Evolutionary conservation across 2,888 invertebrate genomes (phyloP).

Genomic region (Trimorus sp.): DNA sequence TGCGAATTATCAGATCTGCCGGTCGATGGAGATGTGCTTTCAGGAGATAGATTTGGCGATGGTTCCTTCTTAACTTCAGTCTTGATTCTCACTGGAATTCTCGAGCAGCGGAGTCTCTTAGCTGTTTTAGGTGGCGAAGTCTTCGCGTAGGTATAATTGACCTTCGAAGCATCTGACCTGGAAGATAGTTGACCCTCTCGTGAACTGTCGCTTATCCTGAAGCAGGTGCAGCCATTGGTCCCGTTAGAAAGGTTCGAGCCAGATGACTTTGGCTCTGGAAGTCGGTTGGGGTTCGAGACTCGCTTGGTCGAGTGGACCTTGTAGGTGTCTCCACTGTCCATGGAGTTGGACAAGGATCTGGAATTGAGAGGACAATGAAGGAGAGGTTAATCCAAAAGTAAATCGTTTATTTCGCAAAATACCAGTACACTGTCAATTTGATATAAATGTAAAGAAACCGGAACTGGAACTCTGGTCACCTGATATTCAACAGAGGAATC

Average conservation of each 20-base stretch:
- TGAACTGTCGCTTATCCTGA: constrained; percentile 31
- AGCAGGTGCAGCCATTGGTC: constrained; percentile 17
- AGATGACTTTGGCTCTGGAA: constrained; percentile 4
- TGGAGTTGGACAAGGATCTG: constrained; percentile 45
- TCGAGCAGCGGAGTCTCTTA: constrained; percentile 18
- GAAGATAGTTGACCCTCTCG: constrained; percentile 11
- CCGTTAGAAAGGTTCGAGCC: not conserved
- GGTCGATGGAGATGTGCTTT: constrained; percentile 23
- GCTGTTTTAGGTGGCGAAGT: not conserved
- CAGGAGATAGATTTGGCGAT: constrained; percentile 3
- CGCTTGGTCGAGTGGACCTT: constrained; percentile 22
- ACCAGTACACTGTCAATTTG: too few species aligned
- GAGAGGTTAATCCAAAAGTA: too few species aligned
- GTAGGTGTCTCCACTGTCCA: constrained; percentile 47
- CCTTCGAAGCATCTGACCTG: not conserved
- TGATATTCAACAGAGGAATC: constrained; percentile 51
- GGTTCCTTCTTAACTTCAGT: not conserved
- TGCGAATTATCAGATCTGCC: constrained; percentile 46
- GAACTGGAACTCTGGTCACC: constrained; percentile 13
- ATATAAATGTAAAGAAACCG: too few species aligned
- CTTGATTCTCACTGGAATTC: constrained; percentile 47
- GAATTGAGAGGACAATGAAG: constrained; percentile 1
- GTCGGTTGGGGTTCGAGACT: not conserved
- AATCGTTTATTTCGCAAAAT: too few species aligned
- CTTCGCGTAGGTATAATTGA: not conserved